These are phyloP conservation scores for Mesocentrotus franciscanus DNA, from an alignment of 53 echinoderm and acorn worm species.

Conservation along the genomic window DNA sequence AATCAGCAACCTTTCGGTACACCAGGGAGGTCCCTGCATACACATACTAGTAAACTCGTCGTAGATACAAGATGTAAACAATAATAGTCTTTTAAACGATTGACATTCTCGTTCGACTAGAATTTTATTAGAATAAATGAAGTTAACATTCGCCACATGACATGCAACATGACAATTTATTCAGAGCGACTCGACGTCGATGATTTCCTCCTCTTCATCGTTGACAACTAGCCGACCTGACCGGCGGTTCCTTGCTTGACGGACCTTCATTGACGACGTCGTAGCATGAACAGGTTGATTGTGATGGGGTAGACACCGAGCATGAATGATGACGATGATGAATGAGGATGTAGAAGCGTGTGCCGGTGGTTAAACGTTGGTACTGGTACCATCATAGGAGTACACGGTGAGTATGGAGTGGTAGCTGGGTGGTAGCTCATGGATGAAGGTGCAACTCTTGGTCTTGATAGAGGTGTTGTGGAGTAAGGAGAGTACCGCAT, in stretches of 20 bases:
- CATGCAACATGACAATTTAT: neutral
- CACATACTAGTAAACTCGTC: too few relatives aligned
- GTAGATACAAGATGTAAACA: too few relatives aligned
- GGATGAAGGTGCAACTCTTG: neutral
- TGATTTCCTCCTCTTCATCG: neutral
- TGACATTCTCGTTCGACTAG: too few relatives aligned
- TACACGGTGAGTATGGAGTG: slow-evolving; percentile 11
- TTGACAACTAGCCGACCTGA: neutral
- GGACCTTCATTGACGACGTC: slow-evolving; percentile 19
- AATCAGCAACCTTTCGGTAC: too few relatives aligned
- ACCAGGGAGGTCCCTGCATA: too few relatives aligned
- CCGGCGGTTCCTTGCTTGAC: neutral
- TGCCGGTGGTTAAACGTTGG: neutral
- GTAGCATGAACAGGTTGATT: slow-evolving; percentile 24
- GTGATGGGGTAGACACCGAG: slow-evolving; percentile 42
- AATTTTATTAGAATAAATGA: neutral
- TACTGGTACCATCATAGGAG: slow-evolving; percentile 23
- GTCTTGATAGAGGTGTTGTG: neutral
- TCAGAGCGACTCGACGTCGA: slow-evolving; percentile 38
- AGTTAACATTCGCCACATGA: neutral
- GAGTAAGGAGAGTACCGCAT: slow-evolving; percentile 42
- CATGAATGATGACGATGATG: neutral
- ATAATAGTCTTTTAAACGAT: too few relatives aligned
- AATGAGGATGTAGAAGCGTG: slow-evolving; percentile 20
- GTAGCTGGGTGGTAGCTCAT: slow-evolving; percentile 35